phyloP scores from a whole-genome alignment of 2,797 vertebrate species.

The Malurus leucopterus region DNA sequence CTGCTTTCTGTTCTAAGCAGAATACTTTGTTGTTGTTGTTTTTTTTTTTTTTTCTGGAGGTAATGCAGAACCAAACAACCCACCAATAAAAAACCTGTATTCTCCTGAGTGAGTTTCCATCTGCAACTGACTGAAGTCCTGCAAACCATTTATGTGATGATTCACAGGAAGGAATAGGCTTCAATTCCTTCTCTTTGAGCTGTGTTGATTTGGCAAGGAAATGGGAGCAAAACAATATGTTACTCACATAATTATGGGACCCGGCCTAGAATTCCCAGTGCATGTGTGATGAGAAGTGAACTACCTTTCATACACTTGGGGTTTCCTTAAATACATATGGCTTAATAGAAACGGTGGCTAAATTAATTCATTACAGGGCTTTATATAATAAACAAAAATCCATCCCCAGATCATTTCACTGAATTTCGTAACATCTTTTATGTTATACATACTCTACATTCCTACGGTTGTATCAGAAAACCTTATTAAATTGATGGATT shows the following conservation, averaged over 20 bases:
- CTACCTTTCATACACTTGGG: not conserved
- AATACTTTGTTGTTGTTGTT: not conserved
- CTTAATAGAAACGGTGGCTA: not conserved
- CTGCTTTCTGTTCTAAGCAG: not conserved
- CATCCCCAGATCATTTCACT: accelerated
- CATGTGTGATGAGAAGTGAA: not conserved
- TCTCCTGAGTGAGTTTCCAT: not conserved
- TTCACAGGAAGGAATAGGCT: slow-evolving; percentile 43
- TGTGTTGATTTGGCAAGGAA: not conserved
- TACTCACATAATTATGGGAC: not conserved
- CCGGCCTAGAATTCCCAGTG: not conserved
- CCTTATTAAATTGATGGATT: not conserved
- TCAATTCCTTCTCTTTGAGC: slow-evolving; percentile 20
- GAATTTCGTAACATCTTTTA: not conserved
- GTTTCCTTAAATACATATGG: accelerated
- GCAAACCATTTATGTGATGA: slow-evolving; percentile 4
- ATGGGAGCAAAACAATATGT: not conserved
- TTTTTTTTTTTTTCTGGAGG: too few relatives aligned
- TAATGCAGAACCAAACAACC: too few relatives aligned
- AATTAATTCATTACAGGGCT: not conserved
- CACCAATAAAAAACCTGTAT: not conserved
- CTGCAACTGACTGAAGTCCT: not conserved
- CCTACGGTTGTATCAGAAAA: not conserved
- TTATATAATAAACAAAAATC: not conserved
- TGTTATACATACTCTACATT: not conserved